A percentile compares a stretch with the other conserved stretches of the same genome.
These are phyloP conservation scores for Austrofundulus limnaeus DNA, from an alignment of 2,113 vertebrate genomes.

Conservation along the genomic window DNA sequence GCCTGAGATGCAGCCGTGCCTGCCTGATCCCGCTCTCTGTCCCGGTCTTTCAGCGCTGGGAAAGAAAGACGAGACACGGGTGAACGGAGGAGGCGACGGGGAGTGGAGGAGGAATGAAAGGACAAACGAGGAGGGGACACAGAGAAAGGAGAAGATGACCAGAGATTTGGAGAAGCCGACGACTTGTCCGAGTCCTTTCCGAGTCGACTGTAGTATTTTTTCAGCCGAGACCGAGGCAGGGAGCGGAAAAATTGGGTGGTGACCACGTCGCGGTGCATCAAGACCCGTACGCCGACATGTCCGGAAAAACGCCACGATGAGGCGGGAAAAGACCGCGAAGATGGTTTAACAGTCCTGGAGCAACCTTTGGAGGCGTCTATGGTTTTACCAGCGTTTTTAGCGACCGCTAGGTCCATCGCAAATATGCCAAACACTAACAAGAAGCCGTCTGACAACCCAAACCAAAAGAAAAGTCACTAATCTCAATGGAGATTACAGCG, in stretches of 20 bases:
- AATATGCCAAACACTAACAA: neutral
- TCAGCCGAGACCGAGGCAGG: conserved; percentile 71
- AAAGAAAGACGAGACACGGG: conserved; percentile 75
- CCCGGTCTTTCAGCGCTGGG: conserved; percentile 81
- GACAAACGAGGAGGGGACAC: conserved; percentile 18
- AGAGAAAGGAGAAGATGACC: conserved; percentile 28
- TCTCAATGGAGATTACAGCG: neutral
- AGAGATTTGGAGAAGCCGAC: neutral
- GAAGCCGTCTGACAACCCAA: neutral
- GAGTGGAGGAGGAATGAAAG: conserved; percentile 10
- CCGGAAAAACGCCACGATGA: conserved; percentile 74
- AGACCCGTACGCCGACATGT: conserved; percentile 78
- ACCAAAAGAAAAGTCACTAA: neutral
- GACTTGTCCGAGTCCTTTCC: conserved; percentile 10
- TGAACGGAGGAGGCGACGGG: conserved; percentile 43
- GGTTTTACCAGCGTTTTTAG: conserved; percentile 4
- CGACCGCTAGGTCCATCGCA: conserved; percentile 44
- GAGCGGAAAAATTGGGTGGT: conserved; percentile 81
- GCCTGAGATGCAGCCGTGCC: conserved; percentile 60
- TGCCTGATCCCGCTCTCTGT: conserved; percentile 75
- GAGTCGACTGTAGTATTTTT: conserved; percentile 40
- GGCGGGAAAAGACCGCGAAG: conserved; percentile 22
- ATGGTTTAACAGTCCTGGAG: neutral
- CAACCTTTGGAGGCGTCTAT: neutral
- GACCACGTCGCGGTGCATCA: conserved; percentile 84